Evolutionary conservation across 2,888 invertebrate species (phyloP).

Genomic region (Cybosia mesomella): DNA sequence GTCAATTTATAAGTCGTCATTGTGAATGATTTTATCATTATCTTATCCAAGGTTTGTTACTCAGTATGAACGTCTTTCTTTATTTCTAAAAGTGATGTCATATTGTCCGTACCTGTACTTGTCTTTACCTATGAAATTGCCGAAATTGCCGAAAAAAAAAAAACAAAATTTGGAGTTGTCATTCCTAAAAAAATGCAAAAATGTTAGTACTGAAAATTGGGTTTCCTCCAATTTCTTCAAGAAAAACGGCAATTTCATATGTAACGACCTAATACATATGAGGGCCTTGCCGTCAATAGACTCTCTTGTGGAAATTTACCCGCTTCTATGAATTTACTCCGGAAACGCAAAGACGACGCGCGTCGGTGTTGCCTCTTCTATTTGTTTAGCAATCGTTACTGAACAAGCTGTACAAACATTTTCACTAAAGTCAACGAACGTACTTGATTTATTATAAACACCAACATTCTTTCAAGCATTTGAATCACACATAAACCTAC

Average conservation of each 20-base stretch:
- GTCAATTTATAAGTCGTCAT: too few species aligned
- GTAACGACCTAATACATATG: too few species aligned
- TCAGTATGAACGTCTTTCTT: too few species aligned
- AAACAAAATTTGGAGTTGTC: too few species aligned
- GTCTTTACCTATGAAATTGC: too few species aligned
- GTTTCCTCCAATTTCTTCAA: too few species aligned
- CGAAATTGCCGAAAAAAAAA: too few species aligned
- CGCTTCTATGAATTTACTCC: not conserved
- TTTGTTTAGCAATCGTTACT: not conserved
- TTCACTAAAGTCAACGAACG: constrained; percentile 1
- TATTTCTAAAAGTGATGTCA: not conserved
- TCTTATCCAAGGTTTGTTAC: too few species aligned
- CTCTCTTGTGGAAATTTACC: not conserved
- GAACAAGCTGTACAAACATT: not conserved
- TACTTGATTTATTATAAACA: constrained; percentile 9
- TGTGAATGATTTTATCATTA: too few species aligned
- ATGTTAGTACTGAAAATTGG: too few species aligned
- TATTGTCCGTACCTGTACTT: not conserved
- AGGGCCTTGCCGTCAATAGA: not conserved
- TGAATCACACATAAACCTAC: constrained; percentile 6
- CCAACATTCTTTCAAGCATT: constrained; percentile 8
- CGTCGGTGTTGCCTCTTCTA: not conserved
- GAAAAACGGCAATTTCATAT: too few species aligned
- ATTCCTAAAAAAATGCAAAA: too few species aligned
- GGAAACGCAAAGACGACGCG: not conserved